These are phyloP conservation scores for Clostera curtula DNA, from an alignment of 2,888 invertebrate species.

Conservation along the genomic window DNA sequence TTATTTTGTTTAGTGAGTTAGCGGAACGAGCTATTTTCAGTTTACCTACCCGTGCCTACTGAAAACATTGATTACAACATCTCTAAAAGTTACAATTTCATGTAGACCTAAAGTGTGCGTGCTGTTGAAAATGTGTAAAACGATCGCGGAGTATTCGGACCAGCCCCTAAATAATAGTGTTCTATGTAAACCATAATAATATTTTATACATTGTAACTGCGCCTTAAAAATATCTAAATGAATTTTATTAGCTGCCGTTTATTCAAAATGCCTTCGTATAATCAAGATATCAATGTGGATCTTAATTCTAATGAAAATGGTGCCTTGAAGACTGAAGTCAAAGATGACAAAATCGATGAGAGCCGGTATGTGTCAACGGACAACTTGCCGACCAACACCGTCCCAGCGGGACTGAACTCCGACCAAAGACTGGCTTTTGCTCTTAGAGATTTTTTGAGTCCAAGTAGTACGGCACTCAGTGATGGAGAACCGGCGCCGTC, in stretches of 20 bases:
- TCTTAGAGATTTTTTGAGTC: conserved; percentile 52
- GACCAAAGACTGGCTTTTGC: conserved; percentile 56
- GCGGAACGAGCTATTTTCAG: conserved; percentile 23
- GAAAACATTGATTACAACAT: conserved; percentile 40
- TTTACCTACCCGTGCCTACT: conserved; percentile 32
- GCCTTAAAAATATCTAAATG: conserved; percentile 18
- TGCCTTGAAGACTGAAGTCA: conserved; percentile 38
- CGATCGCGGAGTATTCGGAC: too few relatives aligned
- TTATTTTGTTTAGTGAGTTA: conserved; percentile 40
- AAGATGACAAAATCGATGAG: conserved; percentile 36
- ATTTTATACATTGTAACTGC: conserved; percentile 3
- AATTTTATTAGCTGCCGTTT: conserved; percentile 26
- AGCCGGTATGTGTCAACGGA: conserved; percentile 33
- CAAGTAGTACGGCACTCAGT: conserved; percentile 29
- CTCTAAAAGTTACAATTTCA: conserved; percentile 33
- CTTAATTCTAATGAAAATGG: conserved; percentile 52
- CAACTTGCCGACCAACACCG: conserved; percentile 29
- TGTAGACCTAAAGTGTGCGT: too few relatives aligned
- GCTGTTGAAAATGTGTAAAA: too few relatives aligned
- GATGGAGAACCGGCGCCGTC: conserved; percentile 41
- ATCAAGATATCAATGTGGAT: conserved; percentile 60
- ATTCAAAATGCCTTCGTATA: conserved; percentile 58
- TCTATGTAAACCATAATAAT: conserved; percentile 4
- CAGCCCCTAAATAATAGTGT: too few relatives aligned
- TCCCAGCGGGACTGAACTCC: conserved; percentile 41